Evolutionary conservation across 2,888 invertebrate genomes (phyloP).

Genomic region (Ectemnius continuus): DNA sequence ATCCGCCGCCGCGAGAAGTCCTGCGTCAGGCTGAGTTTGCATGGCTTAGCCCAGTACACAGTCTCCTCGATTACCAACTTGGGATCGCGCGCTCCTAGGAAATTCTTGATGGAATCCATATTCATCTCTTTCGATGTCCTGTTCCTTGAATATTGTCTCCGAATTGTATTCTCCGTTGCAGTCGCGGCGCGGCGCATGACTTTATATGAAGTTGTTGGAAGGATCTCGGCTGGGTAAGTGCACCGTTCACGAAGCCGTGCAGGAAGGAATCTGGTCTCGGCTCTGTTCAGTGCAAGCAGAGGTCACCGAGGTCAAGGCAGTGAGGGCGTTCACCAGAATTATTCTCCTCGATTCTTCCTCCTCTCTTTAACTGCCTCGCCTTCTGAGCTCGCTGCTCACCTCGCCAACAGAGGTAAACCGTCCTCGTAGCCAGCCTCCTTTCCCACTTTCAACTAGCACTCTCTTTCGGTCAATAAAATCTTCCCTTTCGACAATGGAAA

Average conservation of each 20-base stretch:
- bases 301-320: conserved; percentile 68
- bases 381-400: neutral
- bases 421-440: conserved; percentile 21
- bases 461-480: conserved; percentile 51
- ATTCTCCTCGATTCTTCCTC: conserved; percentile 59
- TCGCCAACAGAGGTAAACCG: conserved; percentile 12
- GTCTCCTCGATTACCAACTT: too few relatives aligned
- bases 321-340: conserved; percentile 70
- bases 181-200: neutral
- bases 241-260: conserved; percentile 38
- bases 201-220: conserved; percentile 34
- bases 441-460: conserved; percentile 30
- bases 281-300: conserved; percentile 59
- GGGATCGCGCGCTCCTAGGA: too few relatives aligned
- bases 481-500: conserved; percentile 17
- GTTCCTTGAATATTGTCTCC: too few relatives aligned
- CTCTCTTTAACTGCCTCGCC: conserved; percentile 48
- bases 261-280: conserved; percentile 66
- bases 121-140: too few relatives aligned
- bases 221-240: conserved; percentile 18
- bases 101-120: too few relatives aligned
- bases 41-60: too few relatives aligned
- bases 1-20: neutral
- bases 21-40: too few relatives aligned
- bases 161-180: too few relatives aligned